These are phyloP conservation scores for Nasua narica DNA, from an alignment of 2,797 vertebrate species.

Conservation along the genomic window DNA sequence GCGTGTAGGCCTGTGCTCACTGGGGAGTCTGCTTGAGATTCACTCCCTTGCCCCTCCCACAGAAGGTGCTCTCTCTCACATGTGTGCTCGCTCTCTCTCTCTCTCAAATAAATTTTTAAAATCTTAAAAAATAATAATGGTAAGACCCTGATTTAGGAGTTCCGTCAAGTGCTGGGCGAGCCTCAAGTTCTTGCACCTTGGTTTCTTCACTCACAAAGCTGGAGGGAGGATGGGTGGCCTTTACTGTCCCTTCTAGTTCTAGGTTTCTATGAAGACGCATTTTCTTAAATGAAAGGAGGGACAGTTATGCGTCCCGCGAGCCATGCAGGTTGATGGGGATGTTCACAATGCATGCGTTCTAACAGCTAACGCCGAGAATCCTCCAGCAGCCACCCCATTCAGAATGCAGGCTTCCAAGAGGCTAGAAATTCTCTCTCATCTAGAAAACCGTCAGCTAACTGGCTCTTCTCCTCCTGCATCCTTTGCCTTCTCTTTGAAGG, in stretches of 20 bases:
- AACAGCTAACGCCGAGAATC: background rate
- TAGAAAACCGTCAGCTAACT: background rate
- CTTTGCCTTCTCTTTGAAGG: background rate
- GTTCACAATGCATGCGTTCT: background rate
- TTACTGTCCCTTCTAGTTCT: background rate
- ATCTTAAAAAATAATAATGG: background rate
- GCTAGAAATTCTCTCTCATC: background rate
- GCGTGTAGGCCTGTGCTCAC: background rate
- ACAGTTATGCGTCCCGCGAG: background rate
- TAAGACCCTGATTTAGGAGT: background rate
- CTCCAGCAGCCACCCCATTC: background rate
- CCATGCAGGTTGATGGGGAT: background rate
- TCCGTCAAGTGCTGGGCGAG: background rate
- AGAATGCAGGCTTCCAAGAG: background rate
- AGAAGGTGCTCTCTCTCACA: fast-evolving
- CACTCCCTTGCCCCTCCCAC: background rate
- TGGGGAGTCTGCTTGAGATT: background rate
- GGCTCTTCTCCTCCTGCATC: background rate
- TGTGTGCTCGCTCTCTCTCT: fast-evolving
- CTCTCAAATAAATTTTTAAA: background rate
- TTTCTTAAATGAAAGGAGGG: background rate
- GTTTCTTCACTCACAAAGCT: background rate
- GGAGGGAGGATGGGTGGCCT: background rate
- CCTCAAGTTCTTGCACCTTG: background rate
- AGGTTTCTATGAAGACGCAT: background rate